Evolutionary conservation across 2,797 vertebrate species (phyloP).

Genomic region (Ctenopoma kingsleyae): DNA sequence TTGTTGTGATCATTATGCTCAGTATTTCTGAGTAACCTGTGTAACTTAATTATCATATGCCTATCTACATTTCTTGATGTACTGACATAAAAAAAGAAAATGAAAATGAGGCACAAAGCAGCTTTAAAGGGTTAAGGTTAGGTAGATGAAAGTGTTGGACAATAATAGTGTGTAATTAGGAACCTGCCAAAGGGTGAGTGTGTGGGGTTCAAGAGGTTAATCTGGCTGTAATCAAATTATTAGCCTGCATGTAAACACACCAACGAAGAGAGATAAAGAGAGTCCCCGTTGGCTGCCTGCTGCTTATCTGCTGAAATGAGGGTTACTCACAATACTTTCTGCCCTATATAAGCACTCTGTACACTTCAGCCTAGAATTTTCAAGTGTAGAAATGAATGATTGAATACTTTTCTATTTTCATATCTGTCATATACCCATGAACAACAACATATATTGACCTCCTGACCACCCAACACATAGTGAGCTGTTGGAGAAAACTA

Average conservation of each 20-base stretch:
- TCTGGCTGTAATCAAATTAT: conserved; percentile 28
- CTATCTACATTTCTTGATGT: no score
- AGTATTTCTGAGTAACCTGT: neutral
- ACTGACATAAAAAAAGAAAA: neutral
- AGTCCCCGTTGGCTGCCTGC: neutral
- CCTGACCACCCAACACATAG: no score
- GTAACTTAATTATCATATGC: neutral
- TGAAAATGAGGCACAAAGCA: neutral
- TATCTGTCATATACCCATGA: no score
- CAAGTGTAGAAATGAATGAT: no score
- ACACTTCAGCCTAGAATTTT: neutral
- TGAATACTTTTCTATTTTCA: no score
- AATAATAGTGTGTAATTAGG: conserved; percentile 5
- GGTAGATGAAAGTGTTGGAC: neutral
- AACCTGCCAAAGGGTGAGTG: conserved; percentile 11
- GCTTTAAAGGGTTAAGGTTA: neutral
- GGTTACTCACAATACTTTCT: neutral
- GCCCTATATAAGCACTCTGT: neutral
- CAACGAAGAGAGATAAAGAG: neutral
- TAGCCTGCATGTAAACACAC: conserved; percentile 16
- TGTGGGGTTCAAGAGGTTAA: conserved; percentile 24
- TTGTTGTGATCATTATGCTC: no score
- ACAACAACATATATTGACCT: neutral
- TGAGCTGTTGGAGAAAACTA: no score
- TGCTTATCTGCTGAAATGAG: neutral